Conservation (phyloP, 2,888 invertebrate species). For the Catocala fraxini region DNA sequence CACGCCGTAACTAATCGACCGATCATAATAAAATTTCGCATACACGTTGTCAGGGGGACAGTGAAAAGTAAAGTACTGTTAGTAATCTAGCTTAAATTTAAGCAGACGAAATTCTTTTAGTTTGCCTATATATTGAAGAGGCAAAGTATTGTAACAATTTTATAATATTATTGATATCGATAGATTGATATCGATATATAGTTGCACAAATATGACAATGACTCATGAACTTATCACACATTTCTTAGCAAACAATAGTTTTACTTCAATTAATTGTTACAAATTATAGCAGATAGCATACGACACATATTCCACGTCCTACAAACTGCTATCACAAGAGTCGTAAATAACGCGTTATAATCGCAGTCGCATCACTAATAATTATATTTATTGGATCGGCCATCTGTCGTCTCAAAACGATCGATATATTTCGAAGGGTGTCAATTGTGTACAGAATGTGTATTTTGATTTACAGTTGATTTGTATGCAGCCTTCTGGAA, state of each 20-base stretch:
- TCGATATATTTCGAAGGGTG: slow-evolving; percentile 62
- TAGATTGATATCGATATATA: no score
- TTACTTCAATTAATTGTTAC: slow-evolving; percentile 12
- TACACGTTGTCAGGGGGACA: no score
- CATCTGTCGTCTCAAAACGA: slow-evolving; percentile 73
- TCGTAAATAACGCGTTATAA: slow-evolving; percentile 34
- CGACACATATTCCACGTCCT: slow-evolving; percentile 53
- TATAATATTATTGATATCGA: no score
- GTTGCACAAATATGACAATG: slow-evolving; percentile 2
- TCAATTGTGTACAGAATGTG: slow-evolving; percentile 38
- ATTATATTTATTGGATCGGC: slow-evolving; percentile 50
- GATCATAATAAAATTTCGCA: no score
- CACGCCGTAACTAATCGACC: no score
- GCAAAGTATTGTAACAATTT: no score
- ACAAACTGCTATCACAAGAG: slow-evolving; percentile 30
- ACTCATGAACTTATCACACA: slow-evolving; percentile 32
- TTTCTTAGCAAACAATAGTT: slow-evolving; percentile 14
- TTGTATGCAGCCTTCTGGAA: slow-evolving; percentile 26
- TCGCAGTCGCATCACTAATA: slow-evolving; percentile 27
- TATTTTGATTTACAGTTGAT: slow-evolving; percentile 37
- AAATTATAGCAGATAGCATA: slow-evolving; percentile 21
- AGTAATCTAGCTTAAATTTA: no score
- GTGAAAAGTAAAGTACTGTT: no score
- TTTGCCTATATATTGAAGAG: no score
- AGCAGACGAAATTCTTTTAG: no score